Evolutionary conservation across 1,140 invertebrate genomes (phyloP).

Genomic region (Wasmannia auropunctata): DNA sequence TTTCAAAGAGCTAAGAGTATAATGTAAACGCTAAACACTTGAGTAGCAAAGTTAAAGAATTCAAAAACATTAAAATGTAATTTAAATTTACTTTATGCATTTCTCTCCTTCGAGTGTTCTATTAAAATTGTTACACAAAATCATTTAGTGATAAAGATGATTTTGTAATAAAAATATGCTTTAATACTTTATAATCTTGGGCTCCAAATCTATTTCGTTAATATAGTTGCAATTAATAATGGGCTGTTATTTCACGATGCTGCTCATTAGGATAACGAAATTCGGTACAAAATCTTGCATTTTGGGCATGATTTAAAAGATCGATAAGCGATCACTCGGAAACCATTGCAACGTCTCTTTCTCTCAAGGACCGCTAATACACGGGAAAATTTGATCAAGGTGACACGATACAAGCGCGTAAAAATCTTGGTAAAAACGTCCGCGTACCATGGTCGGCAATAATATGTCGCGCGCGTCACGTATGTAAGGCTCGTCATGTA

Average conservation of each 20-base stretch:
- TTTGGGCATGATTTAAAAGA: not conserved
- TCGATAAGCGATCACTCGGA: not conserved
- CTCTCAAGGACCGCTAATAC: not conserved
- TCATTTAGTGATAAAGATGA: too few relatives aligned
- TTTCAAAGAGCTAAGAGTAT: not conserved
- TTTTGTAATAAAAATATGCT: not conserved
- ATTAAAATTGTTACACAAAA: too few relatives aligned
- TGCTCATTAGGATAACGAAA: not conserved
- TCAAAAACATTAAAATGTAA: not conserved
- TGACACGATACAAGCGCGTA: too few relatives aligned
- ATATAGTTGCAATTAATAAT: not conserved
- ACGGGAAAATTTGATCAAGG: not conserved
- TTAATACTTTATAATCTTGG: not conserved
- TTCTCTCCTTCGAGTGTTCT: too few relatives aligned
- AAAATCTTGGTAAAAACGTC: not conserved
- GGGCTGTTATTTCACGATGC: not conserved
- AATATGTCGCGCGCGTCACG: not conserved
- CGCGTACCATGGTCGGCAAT: not conserved
- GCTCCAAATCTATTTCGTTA: not conserved
- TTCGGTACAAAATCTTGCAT: not conserved
- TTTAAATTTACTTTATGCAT: not conserved
- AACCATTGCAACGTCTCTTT: not conserved
- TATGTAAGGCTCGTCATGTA: not conserved
- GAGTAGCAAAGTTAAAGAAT: not conserved
- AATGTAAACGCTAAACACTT: not conserved